Evolutionary conservation across 2,888 invertebrate species (phyloP).

Genomic region (Zonitis immaculata): DNA sequence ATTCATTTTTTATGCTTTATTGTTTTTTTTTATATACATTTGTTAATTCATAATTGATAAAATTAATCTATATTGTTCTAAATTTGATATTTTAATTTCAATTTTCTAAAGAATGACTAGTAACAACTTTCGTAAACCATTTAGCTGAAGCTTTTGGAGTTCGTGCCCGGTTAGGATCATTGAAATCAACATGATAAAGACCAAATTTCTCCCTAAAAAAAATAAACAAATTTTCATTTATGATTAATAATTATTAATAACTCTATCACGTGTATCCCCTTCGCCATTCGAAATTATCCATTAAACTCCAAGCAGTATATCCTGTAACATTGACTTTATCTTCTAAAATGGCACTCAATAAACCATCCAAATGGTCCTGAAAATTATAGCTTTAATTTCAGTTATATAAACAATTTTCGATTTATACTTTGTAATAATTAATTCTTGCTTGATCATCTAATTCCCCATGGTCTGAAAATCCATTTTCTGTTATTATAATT

Average conservation of each 20-base stretch:
- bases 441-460: slow-evolving; percentile 54
- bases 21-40: not conserved
- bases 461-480: slow-evolving; percentile 47
- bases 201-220: slow-evolving; percentile 69
- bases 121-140: slow-evolving; percentile 54
- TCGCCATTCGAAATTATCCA: slow-evolving; percentile 51
- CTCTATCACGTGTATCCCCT: slow-evolving; percentile 32
- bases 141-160: slow-evolving; percentile 60
- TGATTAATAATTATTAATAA: too few species aligned
- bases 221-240: slow-evolving; percentile 36
- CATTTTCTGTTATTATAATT: slow-evolving; percentile 58
- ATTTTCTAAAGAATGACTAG: slow-evolving; percentile 30
- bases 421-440: slow-evolving; percentile 49
- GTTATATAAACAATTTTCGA: not conserved
- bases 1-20: too few species aligned
- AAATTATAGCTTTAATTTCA: slow-evolving; percentile 12
- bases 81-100: not conserved
- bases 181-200: slow-evolving; percentile 63
- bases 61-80: not conserved
- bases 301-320: slow-evolving; percentile 37
- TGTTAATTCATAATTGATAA: not conserved
- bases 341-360: slow-evolving; percentile 41
- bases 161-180: slow-evolving; percentile 55
- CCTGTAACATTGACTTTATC: slow-evolving; percentile 49
- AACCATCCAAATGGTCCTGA: slow-evolving; percentile 48